Evolutionary conservation across 2,797 vertebrate genomes (phyloP), one percentile per base, ranked within the genome.

Genomic region (Poecilia velifera): DNA sequence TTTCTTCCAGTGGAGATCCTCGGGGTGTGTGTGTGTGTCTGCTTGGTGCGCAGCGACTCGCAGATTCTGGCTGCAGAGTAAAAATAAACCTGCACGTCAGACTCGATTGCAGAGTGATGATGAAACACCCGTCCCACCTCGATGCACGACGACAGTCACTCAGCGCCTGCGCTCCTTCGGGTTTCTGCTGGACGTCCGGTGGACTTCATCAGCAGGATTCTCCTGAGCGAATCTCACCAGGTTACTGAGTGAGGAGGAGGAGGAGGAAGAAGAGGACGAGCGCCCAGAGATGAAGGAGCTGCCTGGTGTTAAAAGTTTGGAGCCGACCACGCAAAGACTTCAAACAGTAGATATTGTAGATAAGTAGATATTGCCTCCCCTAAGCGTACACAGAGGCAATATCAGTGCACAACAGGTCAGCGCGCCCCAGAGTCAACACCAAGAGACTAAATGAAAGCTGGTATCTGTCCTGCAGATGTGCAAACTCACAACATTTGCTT

Each of bases 61-160:
- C 14, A 72, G 75, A 66, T 77, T 71, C 81, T 80, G 78, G 79
- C 78, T 82, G 75, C 68, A 51, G 77, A 76, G 81, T 93, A 91
- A 92, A 94, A 93, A 93, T 90, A 92, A 89, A 84, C 76, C 31
- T 66, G 74, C 81, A 81, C 90, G 87, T 93, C 86, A 88, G 87
- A 90, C 82, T 70, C 77, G 76, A 78, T 89, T 89, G 81, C 79
- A 83, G 68, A 80, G 66, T 73, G 80, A 88, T 86, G 90, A 92
- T 87, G 83, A 88, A 92, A 91, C 86, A 89, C 71, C 77, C 45
- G 82, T 80, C 51, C 73, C 57, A 31, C 14, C 66, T 82, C 74
- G 73, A 0, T 79, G 72, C 36, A 78, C 72, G 76, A 64, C 74
- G 31, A 55, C 47, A 14, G 1, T 36, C 68, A 22, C 74, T 64